Base-by-base conservation (phyloP, 2,113 vertebrate genomes). In the Dryoscopus gambensis region DNA sequence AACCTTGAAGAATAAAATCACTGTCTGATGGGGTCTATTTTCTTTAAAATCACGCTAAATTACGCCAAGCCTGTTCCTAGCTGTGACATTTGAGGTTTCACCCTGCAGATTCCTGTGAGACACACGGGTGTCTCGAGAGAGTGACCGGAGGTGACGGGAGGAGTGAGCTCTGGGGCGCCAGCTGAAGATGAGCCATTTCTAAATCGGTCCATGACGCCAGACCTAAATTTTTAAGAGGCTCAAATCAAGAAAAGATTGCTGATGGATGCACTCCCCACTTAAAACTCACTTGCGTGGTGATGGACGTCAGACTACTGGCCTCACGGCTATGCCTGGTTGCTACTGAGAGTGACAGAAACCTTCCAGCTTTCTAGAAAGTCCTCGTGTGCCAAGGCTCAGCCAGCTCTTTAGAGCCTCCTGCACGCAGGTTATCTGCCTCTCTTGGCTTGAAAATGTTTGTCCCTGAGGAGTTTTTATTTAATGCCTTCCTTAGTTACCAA, bases 181-280 rank as follows among this genome's bases (percentile, higher is more conserved):
- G 77, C 52, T 87, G 71, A 93, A 80, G 80, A 95, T 81, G 80
- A 81, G 83, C 73, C 89, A 71, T 71, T 80, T 93, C 91, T 89
- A 93, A 93, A 97, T 95, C 7, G 0, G 94, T 62, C 93, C 19
- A 0, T 92, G 96, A 97, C 44, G 73, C 93, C 91, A 90, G 93
- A 84, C 8, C 15, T 68, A 74, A 81, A 93, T 84, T 96, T 95
- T 95, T 89, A 96, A 97, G 93, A 97, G 73, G 77, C 73, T 95
- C 91, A 87, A 89, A 91, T 93, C 93, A 93, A 92, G 94, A 70
- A 55, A 64, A 92, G 76, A 78, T 31, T 67, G 80, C 91, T 81
- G 93, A 75, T 86, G 84, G 86, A 86, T 52, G 64, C 37, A 5
- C 80, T 95, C 65, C 60, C 69, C 76, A 77, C 89, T 93, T 68